Conservation (phyloP, 2,888 invertebrate genomes). For the Nematopogon swammerdamellus region DNA sequence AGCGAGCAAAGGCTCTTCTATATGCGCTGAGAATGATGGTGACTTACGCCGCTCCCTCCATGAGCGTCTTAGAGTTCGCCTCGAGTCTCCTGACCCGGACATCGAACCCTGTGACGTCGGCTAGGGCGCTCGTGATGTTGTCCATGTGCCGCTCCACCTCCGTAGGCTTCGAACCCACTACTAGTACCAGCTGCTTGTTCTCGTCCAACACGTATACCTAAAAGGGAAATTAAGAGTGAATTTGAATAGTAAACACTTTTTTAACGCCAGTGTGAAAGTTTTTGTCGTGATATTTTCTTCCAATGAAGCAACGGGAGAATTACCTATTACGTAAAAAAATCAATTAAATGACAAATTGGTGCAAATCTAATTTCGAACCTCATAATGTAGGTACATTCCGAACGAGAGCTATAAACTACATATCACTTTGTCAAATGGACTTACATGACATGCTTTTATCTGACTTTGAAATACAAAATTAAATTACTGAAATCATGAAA, state of each 20-base stretch:
- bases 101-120: slow-evolving; percentile 73
- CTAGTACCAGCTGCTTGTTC: slow-evolving; percentile 74
- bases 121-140: slow-evolving; percentile 65
- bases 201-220: slow-evolving; percentile 82
- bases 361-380: too few relatives aligned
- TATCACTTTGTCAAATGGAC: too few relatives aligned
- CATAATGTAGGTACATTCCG: too few relatives aligned
- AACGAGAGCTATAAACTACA: too few relatives aligned
- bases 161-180: slow-evolving; percentile 71
- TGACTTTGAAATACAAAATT: too few relatives aligned
- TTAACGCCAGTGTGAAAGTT: background rate
- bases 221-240: slow-evolving; percentile 6
- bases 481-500: too few relatives aligned
- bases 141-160: slow-evolving; percentile 70
- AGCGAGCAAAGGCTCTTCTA: too few relatives aligned
- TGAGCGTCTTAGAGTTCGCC: slow-evolving; percentile 65
- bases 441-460: too few relatives aligned
- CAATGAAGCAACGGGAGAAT: too few relatives aligned
- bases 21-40: background rate
- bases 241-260: too few relatives aligned
- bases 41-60: slow-evolving; percentile 67
- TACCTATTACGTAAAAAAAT: too few relatives aligned
- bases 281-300: background rate
- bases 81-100: slow-evolving; percentile 75
- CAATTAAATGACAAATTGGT: too few relatives aligned